phyloP scores from a whole-genome alignment of 2,888 invertebrate species.

The Drosophila siamana region DNA sequence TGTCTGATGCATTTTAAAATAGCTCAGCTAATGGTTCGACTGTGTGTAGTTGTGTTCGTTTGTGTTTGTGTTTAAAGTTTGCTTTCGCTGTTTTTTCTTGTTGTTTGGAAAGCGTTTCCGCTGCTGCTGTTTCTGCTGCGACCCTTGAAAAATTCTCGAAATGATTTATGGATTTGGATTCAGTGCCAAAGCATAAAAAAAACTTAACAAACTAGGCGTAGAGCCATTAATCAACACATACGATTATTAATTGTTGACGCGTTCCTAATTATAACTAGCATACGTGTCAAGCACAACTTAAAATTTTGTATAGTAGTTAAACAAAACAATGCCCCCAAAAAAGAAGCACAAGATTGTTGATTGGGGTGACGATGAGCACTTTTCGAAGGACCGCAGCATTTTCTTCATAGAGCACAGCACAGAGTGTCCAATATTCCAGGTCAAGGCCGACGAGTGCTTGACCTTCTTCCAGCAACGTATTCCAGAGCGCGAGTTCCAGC shows the following conservation, averaged over 20 bases:
- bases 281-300: constrained; percentile 24
- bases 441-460: constrained; percentile 79
- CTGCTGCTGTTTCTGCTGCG: not conserved
- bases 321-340: constrained; percentile 44
- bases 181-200: constrained; percentile 49
- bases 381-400: constrained; percentile 80
- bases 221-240: constrained; percentile 59
- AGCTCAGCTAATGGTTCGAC: constrained; percentile 45
- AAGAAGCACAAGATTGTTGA: constrained; percentile 72
- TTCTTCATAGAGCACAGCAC: constrained; percentile 81
- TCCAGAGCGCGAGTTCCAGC: constrained; percentile 77
- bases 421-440: constrained; percentile 83
- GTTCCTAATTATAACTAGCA: constrained; percentile 33
- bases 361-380: constrained; percentile 78
- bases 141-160: constrained; percentile 36
- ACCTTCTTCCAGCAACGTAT: constrained; percentile 65
- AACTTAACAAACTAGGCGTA: constrained; percentile 45
- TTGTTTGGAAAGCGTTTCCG: constrained; percentile 29
- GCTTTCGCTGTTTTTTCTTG: constrained; percentile 18
- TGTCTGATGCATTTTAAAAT: constrained; percentile 55
- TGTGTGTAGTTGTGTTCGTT: constrained; percentile 17
- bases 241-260: constrained; percentile 54
- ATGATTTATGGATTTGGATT: constrained; percentile 63
- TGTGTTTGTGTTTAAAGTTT: not conserved
- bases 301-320: not conserved